These are phyloP conservation scores for Geotrupes spiniger DNA, from an alignment of 2,888 invertebrate species.

Conservation along the genomic window DNA sequence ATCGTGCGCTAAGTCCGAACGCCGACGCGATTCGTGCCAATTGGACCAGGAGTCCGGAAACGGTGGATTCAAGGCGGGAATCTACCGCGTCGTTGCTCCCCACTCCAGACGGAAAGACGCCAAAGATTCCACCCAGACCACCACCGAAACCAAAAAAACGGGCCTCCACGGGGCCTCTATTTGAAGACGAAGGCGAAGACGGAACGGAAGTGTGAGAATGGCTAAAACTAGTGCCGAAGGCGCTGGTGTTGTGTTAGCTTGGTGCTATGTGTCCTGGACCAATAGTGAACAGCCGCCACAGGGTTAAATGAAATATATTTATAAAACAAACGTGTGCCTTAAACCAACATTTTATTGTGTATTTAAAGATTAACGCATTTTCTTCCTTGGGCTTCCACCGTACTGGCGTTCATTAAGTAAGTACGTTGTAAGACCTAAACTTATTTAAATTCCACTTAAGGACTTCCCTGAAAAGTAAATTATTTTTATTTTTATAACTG, in stretches of 20 bases:
- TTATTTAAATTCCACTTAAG: no score
- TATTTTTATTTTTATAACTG: neutral
- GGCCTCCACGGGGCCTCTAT: slow-evolving; percentile 69
- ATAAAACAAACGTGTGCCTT: slow-evolving; percentile 20
- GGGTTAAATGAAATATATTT: slow-evolving; percentile 26
- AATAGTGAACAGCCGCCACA: slow-evolving; percentile 24
- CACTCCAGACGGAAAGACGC: slow-evolving; percentile 28
- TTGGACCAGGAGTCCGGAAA: slow-evolving; percentile 52
- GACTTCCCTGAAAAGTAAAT: no score
- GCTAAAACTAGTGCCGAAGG: slow-evolving; percentile 46
- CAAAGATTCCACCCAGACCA: slow-evolving; percentile 78
- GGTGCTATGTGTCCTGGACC: slow-evolving; percentile 29
- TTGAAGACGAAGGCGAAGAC: slow-evolving; percentile 85
- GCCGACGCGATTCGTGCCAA: slow-evolving; percentile 46
- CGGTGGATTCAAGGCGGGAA: slow-evolving; percentile 37
- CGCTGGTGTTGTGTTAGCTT: slow-evolving; percentile 40
- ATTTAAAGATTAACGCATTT: neutral
- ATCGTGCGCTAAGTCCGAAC: slow-evolving; percentile 49
- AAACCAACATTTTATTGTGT: slow-evolving; percentile 6
- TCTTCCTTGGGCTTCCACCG: slow-evolving; percentile 17
- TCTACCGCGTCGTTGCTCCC: slow-evolving; percentile 38
- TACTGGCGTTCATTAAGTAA: no score
- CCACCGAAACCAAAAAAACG: slow-evolving; percentile 83
- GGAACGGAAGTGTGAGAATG: slow-evolving; percentile 79
- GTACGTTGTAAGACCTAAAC: no score